Base-by-base conservation (phyloP, 1,140 invertebrate genomes). In the Bradysia coprophila region DNA sequence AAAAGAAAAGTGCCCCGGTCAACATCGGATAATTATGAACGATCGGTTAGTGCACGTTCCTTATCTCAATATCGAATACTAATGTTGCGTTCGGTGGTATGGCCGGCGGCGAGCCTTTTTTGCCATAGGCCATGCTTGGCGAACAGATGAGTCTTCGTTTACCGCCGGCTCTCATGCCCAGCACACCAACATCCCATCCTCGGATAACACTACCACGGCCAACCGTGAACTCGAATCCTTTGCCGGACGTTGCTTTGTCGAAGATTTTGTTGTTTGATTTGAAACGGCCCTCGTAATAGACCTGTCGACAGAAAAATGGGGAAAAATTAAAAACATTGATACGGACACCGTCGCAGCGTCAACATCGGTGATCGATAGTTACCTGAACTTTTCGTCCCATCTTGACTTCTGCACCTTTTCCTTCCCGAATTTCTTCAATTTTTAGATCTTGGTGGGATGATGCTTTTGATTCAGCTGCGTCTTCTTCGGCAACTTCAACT, bases 101-200 rank as follows among this genome's bases (percentile, higher is more conserved):
- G 1, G 72, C 68, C 52, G 85, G 85, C 8, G 80, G 81, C 34
- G 74, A 75, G 43, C 83, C 84, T 61, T 79, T 78, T 32, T 68
- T 63, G 28, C 86, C 86, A 60, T 91, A 93, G 72, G 73, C 89
- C 72, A 89, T 76, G 21, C 73, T 63, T 42, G 89, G 71, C 43
- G 91, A 91, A 57, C 89, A 79, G 5, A 73, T 75, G 37, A 96
- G 73, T 50, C 72, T 74, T 54, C 91, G 72, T 60, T 89, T 93
- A 41, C 90, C 90, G 21, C 90, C 91, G 51, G 93, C 78, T 66
- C 86, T 92, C 87, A 91, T 90, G 46, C 88, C 89, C 47, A 59
- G 55, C 6, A 95, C 62, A 22, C 87, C 92, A 40, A 82, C 56
- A 55, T 95, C 90, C 90, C 88, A 94, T 21, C 86, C 92, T 51